These are phyloP conservation scores for Smittia sp. DNA, from an alignment of 2,888 invertebrate genomes.

Conservation along the genomic window DNA sequence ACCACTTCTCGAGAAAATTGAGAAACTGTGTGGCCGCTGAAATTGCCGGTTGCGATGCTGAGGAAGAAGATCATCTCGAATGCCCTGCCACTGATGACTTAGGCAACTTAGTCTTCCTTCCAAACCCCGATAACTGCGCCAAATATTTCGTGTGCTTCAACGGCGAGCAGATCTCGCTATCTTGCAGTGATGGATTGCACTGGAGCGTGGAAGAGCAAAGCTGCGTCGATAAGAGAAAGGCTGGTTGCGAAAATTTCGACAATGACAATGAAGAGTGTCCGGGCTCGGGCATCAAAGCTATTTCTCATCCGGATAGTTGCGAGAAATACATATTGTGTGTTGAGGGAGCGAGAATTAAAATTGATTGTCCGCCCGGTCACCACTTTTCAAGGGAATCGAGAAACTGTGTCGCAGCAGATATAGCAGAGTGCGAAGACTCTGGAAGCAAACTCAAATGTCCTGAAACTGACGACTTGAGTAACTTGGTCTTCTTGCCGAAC, in stretches of 20 bases:
- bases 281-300: not conserved
- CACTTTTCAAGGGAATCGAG: slow-evolving; percentile 7
- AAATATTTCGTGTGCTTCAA: slow-evolving; percentile 13
- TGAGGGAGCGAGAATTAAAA: not conserved
- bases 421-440: slow-evolving; percentile 23
- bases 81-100: not conserved
- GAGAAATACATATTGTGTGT: slow-evolving; percentile 19
- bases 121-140: slow-evolving; percentile 16
- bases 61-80: not conserved
- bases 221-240: not conserved
- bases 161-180: not conserved
- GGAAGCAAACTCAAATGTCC: not conserved
- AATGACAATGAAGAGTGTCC: not conserved
- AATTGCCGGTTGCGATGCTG: not conserved
- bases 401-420: not conserved
- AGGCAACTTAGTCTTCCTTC: slow-evolving; percentile 2
- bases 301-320: not conserved
- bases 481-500: not conserved
- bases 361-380: not conserved
- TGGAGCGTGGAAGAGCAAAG: not conserved
- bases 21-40: not conserved
- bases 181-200: not conserved
- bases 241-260: slow-evolving; percentile 4
- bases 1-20: not conserved
- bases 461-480: not conserved